Conservation (phyloP, 2,888 invertebrate genomes). For the Vesta saturnalis region DNA sequence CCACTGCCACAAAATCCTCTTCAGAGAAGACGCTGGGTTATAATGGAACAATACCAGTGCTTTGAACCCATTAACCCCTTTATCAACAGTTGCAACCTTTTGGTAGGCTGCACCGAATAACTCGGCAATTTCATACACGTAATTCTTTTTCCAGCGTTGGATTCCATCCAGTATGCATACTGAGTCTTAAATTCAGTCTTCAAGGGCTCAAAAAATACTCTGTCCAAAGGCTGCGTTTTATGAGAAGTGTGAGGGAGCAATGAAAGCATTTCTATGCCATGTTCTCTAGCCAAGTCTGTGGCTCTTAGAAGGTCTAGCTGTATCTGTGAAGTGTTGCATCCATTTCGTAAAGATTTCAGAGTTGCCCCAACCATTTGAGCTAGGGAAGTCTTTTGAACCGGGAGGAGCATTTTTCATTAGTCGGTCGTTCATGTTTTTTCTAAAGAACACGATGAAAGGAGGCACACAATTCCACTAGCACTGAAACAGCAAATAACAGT, state of each 20-base stretch:
- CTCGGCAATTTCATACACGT: conserved; percentile 1
- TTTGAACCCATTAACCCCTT: not conserved
- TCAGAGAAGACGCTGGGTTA: not conserved
- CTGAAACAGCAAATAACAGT: conserved; percentile 48
- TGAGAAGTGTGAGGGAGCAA: not conserved
- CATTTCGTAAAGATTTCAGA: conserved; percentile 5
- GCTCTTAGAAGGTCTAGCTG: not conserved
- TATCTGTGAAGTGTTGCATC: not conserved
- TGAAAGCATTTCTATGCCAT: not conserved
- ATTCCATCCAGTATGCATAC: not conserved
- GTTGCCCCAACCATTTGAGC: conserved; percentile 12
- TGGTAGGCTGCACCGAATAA: not conserved
- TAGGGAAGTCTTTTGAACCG: not conserved
- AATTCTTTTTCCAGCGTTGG: too few species aligned
- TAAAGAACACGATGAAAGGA: conserved; percentile 11
- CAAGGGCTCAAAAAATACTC: not conserved
- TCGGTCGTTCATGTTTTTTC: conserved; percentile 3
- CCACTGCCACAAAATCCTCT: not conserved
- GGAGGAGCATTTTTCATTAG: conserved; percentile 12
- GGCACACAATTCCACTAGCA: conserved; percentile 51
- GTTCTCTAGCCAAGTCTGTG: not conserved
- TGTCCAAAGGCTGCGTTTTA: not conserved
- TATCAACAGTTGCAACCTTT: not conserved
- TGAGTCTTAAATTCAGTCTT: not conserved
- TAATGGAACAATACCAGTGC: too few species aligned